Evolutionary conservation across 2,113 vertebrate genomes (phyloP).

Genomic region (Chaetodon trifascialis): DNA sequence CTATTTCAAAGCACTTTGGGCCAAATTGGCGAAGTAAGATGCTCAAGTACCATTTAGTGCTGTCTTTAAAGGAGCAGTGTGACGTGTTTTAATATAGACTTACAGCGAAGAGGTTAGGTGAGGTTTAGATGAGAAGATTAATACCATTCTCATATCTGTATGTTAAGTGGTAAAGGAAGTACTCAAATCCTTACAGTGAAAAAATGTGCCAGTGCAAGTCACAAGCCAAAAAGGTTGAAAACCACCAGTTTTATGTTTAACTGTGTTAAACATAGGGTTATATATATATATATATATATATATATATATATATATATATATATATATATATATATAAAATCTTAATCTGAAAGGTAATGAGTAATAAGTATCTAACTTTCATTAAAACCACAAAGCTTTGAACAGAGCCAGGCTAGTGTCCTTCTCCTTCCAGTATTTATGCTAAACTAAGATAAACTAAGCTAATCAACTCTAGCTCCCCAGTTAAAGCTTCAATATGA

Average conservation of each 20-base stretch:
- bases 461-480: background rate
- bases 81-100: background rate
- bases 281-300: too few relatives aligned
- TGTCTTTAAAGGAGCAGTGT: background rate
- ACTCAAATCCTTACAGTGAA: too few relatives aligned
- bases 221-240: too few relatives aligned
- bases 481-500: background rate
- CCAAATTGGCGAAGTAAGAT: background rate
- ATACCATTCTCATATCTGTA: background rate
- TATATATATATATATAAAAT: too few relatives aligned
- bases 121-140: background rate
- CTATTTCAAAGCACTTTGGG: background rate
- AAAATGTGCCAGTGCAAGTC: too few relatives aligned
- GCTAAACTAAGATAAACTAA: background rate
- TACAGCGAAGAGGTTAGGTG: too few relatives aligned
- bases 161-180: background rate
- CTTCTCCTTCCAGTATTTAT: background rate
- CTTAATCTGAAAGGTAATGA: too few relatives aligned
- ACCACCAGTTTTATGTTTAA: too few relatives aligned
- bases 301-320: too few relatives aligned
- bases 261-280: too few relatives aligned
- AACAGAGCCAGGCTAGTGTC: background rate
- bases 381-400: background rate
- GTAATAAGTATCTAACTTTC: background rate
- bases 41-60: background rate